Evolutionary conservation across 1,140 invertebrate genomes (phyloP), one percentile per base, ranked within the genome.

Genomic region (Sminthurinus signatus): DNA sequence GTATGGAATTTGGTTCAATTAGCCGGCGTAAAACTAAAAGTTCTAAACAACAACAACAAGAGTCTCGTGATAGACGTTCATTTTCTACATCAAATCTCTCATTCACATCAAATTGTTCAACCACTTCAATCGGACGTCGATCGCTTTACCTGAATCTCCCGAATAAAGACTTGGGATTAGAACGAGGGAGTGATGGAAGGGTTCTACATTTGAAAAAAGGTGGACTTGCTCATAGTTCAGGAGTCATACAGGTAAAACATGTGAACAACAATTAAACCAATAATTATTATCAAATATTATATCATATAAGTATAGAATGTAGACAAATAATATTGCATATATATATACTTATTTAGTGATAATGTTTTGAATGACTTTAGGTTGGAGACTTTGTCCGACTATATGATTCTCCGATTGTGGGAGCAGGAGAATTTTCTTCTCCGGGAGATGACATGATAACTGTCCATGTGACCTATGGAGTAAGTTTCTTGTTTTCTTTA

Each of bases 21-120:
- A 52, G 27, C 27, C 25, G 50, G n/a, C 21, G 50, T 3, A 4
- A 27, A 5, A 19, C 5, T 10, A 46, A 46, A 46, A 21, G 21
- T 21, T 4, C 5, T 14, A 52, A 52, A 10, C 4, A 29, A 17
- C 23, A 29, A 52, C 15, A 52, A 15, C 23, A 27, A n/a, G 8
- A 48, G 10, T 15, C 31, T 8, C 36, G 51, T 23, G 63, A 70
- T 71, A 43, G 56, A 27, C 62, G 56, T 58, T 60, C 68, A 36
- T 66, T 66, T 67, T 70, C 68, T 12, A 64, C 57, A n/a, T 70
- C 68, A 14, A 70, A 70, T 52, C 36, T 70, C n/a, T 70, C 68
- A 17, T 64, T 21, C 31, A 46, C 60, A 25, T 64, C 44, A 14
- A 59, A 31, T 17, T 58, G 59, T 60, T 58, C 64, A 8, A 50